Conservation (phyloP, 2,888 invertebrate species). For the Platycheirus albimanus region DNA sequence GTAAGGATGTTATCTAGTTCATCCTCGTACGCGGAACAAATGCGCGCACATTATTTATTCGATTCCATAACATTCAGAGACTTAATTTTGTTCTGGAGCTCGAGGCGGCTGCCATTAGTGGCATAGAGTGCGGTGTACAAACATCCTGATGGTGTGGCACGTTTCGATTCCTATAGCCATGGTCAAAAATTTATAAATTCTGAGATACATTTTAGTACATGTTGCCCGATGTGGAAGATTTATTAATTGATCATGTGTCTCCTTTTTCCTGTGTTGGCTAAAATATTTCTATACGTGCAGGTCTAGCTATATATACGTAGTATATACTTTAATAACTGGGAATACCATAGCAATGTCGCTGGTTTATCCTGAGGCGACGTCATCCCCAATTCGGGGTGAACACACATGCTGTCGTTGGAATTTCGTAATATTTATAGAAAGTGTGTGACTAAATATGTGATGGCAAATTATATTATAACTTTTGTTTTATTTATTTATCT, state of each 20-base stretch:
- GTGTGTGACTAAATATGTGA: conserved; percentile 1
- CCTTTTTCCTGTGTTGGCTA: conserved; percentile 36
- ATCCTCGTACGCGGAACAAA: conserved; percentile 35
- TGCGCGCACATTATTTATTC: conserved; percentile 59
- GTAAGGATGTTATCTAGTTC: background rate
- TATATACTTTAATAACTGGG: too few species aligned
- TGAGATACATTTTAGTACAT: conserved; percentile 72
- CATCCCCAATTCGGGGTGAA: conserved; percentile 20
- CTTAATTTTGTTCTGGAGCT: conserved; percentile 38
- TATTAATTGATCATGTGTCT: conserved; percentile 75
- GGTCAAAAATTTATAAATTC: conserved; percentile 73
- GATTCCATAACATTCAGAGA: conserved; percentile 58
- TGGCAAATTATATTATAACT: conserved; percentile 49
- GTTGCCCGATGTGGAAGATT: conserved; percentile 75
- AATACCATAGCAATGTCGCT: conserved; percentile 1
- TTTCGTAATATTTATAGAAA: conserved; percentile 26
- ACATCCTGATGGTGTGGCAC: conserved; percentile 47
- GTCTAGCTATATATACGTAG: conserved; percentile 43
- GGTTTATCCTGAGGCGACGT: conserved; percentile 14
- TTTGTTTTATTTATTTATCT: conserved; percentile 16
- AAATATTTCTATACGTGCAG: conserved; percentile 23
- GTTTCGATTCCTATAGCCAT: conserved; percentile 45
- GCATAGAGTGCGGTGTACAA: conserved; percentile 30
- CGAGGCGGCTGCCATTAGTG: conserved; percentile 53
- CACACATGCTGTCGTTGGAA: conserved; percentile 43